Base-by-base conservation (phyloP, 2,113 vertebrate genomes). In the Ciconia maguari region DNA sequence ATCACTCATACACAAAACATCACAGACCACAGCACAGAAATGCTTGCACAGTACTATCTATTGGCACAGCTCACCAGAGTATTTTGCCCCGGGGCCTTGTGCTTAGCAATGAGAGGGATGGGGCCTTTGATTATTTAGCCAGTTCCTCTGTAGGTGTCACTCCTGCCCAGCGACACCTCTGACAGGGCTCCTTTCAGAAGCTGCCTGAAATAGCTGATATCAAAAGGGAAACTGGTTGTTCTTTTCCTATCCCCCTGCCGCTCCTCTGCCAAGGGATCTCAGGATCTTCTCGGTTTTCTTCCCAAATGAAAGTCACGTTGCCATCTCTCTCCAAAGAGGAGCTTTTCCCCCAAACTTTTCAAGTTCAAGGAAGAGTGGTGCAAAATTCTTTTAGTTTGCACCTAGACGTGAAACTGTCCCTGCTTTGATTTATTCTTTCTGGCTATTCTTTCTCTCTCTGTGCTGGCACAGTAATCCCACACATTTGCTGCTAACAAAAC, bases 181-280 rank as follows among this genome's bases (percentile, higher is more conserved):
- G 24, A 60, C 15, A 52, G 29, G 17, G 9, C 18, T 60, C 20
- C 38, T n/a, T 83, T 77, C 70, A 70, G 64, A 92, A 89, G 48
- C 4, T 1, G 0, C 27, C 54, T 44, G 34, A 84, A 80, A 90
- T 2, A 19, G 24, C 10, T 55, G 29, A 17, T 44, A n/a, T 36
- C 25, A 32, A 49, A 88, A 72, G 21, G 2, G 9, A 58, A 1
- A 0, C 0, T 1, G 4, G 11, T 49, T 90, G 13, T 13, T 54
- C 68, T 85, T 75, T 51, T 51, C 49, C 25, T 24, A 12, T n/a
- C 5, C 7, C 9, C 22, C 27, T n/a, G 26, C 4, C 5, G 6
- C 51, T 71, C 7, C 7, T 74, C 20, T 60, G 18, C 9, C 24
- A 32, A 49, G 38, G 16, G 21, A 55, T 30, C 13, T 52, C 30